Percentiles rank a stretch among this genome's conserved stretches.
phyloP scores from a whole-genome alignment of 2,888 invertebrate genomes.

The Lycocerus yunnanus region DNA sequence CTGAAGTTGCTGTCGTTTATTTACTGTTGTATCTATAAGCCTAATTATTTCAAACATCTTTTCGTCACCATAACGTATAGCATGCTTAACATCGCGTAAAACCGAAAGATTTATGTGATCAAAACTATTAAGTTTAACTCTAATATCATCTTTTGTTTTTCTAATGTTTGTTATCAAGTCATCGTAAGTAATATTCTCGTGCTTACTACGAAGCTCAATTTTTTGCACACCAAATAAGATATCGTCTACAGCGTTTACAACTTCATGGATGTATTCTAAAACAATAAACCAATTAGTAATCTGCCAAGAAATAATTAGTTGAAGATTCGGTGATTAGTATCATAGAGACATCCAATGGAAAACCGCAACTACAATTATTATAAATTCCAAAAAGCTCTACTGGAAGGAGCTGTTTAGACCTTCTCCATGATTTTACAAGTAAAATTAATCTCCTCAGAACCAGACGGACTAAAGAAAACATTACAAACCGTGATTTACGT shows the following conservation, averaged over 20 bases:
- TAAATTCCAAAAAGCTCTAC: too few relatives aligned
- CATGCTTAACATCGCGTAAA: neutral
- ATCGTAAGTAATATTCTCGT: neutral
- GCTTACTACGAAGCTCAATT: neutral
- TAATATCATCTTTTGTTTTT: neutral
- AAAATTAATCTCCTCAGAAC: too few relatives aligned
- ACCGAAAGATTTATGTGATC: neutral
- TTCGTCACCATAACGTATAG: neutral
- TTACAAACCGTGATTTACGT: neutral
- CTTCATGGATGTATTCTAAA: neutral
- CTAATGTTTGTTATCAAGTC: neutral
- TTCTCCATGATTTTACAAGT: too few relatives aligned
- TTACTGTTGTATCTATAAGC: too few relatives aligned
- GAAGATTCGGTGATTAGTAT: too few relatives aligned
- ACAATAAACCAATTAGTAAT: neutral
- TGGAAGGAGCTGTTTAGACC: too few relatives aligned
- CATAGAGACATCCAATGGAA: too few relatives aligned
- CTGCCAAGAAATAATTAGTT: too few relatives aligned
- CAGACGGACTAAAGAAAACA: too few relatives aligned
- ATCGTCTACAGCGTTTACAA: neutral
- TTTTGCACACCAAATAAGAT: neutral
- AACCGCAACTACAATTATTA: too few relatives aligned
- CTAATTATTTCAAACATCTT: too few relatives aligned
- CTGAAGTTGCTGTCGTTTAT: too few relatives aligned
- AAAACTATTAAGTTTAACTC: neutral